Evolutionary conservation across 2,888 invertebrate species (phyloP).

Genomic region (Portevinia maculata): DNA sequence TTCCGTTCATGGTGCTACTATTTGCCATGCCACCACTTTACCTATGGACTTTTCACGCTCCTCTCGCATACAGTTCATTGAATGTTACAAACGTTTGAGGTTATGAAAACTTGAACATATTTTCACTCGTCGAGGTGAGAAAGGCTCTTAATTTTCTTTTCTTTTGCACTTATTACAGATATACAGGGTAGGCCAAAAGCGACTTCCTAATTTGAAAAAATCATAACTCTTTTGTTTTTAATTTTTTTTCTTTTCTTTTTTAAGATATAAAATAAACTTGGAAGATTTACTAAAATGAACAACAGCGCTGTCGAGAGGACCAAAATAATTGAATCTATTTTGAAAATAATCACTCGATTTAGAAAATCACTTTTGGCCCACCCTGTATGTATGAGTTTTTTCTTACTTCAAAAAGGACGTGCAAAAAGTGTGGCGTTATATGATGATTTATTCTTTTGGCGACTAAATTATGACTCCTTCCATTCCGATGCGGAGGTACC

Average conservation of each 20-base stretch:
- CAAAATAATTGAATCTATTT: too few relatives aligned
- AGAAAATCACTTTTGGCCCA: too few relatives aligned
- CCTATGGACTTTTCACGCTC: background rate
- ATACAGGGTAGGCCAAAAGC: too few relatives aligned
- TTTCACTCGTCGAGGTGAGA: background rate
- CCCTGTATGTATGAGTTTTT: constrained; percentile 8
- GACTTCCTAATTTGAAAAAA: too few relatives aligned
- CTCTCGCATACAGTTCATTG: background rate
- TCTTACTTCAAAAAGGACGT: background rate
- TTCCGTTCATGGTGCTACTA: background rate
- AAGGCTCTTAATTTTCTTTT: constrained; percentile 20
- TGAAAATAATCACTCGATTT: too few relatives aligned
- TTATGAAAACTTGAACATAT: background rate
- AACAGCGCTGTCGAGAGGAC: too few relatives aligned
- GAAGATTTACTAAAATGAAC: too few relatives aligned
- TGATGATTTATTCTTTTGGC: background rate
- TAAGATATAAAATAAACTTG: too few relatives aligned
- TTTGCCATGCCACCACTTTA: background rate
- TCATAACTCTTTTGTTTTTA: too few relatives aligned
- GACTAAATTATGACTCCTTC: constrained; percentile 11
- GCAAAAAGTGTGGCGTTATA: background rate
- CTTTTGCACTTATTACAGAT: background rate
- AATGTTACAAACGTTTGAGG: background rate
- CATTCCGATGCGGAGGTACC: background rate
- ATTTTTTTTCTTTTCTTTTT: background rate